A percentile compares a stretch with the other conserved stretches of the same genome.
Conservation (phyloP, 1,140 invertebrate species). For the Drosophila insularis region DNA sequence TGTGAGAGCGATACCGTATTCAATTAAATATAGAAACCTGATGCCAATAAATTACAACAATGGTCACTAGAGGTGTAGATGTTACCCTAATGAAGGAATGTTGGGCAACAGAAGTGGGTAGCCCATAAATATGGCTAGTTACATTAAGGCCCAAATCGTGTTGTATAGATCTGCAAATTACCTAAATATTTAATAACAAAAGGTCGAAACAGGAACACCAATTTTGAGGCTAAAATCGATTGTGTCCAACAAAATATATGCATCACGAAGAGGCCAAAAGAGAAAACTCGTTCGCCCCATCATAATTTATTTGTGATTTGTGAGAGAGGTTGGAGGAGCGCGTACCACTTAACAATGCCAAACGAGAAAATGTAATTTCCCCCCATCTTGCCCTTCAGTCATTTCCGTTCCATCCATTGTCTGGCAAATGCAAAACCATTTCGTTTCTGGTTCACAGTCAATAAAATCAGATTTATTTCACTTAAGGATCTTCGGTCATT, state of each 20-base stretch:
- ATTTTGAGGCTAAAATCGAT: conserved; percentile 26
- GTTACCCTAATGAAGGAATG: neutral
- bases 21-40: conserved; percentile 74
- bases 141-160: conserved; percentile 58
- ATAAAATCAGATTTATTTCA: conserved; percentile 79
- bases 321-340: too few relatives aligned
- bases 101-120: neutral
- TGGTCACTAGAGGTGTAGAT: neutral
- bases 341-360: conserved; percentile 26
- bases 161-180: conserved; percentile 75
- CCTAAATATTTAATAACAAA: conserved; percentile 75
- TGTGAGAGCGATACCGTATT: conserved; percentile 59
- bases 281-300: conserved; percentile 45
- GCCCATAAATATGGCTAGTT: conserved; percentile 60
- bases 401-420: conserved; percentile 38
- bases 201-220: conserved; percentile 36
- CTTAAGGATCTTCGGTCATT: conserved; percentile 73
- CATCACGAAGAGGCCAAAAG: conserved; percentile 34
- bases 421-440: conserved; percentile 54
- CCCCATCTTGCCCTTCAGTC: neutral
- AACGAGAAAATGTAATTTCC: conserved; percentile 65
- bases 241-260: conserved; percentile 58
- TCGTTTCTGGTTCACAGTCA: conserved; percentile 62
- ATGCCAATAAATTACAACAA: conserved; percentile 64
- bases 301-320: conserved; percentile 62